Conservation (phyloP, 2,888 invertebrate species). For the Chrysomela aeneicollis region DNA sequence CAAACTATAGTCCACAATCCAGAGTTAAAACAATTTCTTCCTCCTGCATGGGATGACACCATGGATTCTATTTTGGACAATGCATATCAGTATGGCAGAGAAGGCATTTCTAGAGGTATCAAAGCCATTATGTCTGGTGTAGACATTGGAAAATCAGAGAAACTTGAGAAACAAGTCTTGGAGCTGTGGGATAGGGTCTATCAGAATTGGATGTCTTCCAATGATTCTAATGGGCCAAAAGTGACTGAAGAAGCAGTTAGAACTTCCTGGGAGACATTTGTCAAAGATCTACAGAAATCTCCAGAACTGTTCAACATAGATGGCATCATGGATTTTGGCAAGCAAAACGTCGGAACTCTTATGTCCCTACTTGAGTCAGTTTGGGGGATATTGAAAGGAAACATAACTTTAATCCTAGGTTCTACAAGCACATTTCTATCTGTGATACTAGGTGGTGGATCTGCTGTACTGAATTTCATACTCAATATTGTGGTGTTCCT, state of each 20-base stretch:
- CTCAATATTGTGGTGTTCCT: slow-evolving; percentile 93
- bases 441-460: slow-evolving; percentile 85
- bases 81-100: slow-evolving; percentile 91
- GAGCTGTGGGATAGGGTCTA: slow-evolving; percentile 95
- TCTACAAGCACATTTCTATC: slow-evolving; percentile 88
- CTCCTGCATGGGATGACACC: slow-evolving; percentile 84
- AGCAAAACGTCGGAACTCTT: slow-evolving; percentile 89
- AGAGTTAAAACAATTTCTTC: slow-evolving; percentile 82
- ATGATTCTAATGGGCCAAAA: slow-evolving; percentile 71
- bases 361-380: slow-evolving; percentile 85
- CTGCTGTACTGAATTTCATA: slow-evolving; percentile 87
- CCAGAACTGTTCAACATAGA: slow-evolving; percentile 79
- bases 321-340: slow-evolving; percentile 81
- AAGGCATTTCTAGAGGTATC: slow-evolving; percentile 88
- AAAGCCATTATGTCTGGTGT: slow-evolving; percentile 81
- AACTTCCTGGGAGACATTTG: slow-evolving; percentile 75
- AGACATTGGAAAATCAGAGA: slow-evolving; percentile 79
- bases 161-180: slow-evolving; percentile 86
- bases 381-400: slow-evolving; percentile 92
- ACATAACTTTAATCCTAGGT: slow-evolving; percentile 84
- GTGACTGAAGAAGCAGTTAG: slow-evolving; percentile 78
- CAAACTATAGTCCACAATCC: slow-evolving; percentile 90
- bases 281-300: slow-evolving; percentile 76
- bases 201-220: slow-evolving; percentile 87
- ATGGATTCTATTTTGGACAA: slow-evolving; percentile 91